Evolutionary conservation across 2,113 vertebrate genomes (phyloP).

Genomic region (Perca schrenkii): DNA sequence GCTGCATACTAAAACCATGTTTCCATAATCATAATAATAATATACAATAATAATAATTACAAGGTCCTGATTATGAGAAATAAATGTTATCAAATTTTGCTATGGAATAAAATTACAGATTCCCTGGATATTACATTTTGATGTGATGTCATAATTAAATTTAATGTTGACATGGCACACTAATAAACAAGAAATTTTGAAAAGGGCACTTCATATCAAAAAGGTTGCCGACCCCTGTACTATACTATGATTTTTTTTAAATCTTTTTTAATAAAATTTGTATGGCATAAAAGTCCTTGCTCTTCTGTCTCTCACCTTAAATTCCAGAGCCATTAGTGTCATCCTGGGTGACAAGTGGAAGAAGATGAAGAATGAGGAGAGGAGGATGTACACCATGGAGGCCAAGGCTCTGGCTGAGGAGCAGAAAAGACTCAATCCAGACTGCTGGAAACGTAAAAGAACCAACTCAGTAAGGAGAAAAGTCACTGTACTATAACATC

Average conservation of each 20-base stretch:
- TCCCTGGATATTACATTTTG: too few relatives aligned
- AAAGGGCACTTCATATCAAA: too few relatives aligned
- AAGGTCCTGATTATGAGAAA: too few relatives aligned
- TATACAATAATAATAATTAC: too few relatives aligned
- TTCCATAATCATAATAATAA: too few relatives aligned
- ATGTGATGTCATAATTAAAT: too few relatives aligned
- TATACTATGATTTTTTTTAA: not conserved
- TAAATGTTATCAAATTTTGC: too few relatives aligned
- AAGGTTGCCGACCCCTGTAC: too few relatives aligned
- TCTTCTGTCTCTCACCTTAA: slow-evolving; percentile 11
- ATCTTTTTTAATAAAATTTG: not conserved
- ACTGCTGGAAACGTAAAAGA: slow-evolving; percentile 99
- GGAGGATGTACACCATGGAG: slow-evolving; percentile 97
- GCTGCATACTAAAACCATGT: too few relatives aligned
- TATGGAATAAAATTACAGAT: too few relatives aligned
- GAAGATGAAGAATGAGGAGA: slow-evolving; percentile 99
- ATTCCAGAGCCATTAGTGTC: slow-evolving; percentile 97
- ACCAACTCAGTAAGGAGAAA: slow-evolving; percentile 93
- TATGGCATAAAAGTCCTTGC: slow-evolving; percentile 10
- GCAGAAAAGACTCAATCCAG: slow-evolving; percentile 98
- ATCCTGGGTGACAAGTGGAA: slow-evolving; percentile 99
- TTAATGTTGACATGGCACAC: too few relatives aligned
- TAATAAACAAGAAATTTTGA: too few relatives aligned
- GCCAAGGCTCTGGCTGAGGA: slow-evolving; percentile 99
- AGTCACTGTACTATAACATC: not conserved